Percentiles rank a stretch among this genome's conserved stretches.
Evolutionary conservation across 2,888 invertebrate genomes (phyloP).

Genomic region (Polydesmus complanatus): DNA sequence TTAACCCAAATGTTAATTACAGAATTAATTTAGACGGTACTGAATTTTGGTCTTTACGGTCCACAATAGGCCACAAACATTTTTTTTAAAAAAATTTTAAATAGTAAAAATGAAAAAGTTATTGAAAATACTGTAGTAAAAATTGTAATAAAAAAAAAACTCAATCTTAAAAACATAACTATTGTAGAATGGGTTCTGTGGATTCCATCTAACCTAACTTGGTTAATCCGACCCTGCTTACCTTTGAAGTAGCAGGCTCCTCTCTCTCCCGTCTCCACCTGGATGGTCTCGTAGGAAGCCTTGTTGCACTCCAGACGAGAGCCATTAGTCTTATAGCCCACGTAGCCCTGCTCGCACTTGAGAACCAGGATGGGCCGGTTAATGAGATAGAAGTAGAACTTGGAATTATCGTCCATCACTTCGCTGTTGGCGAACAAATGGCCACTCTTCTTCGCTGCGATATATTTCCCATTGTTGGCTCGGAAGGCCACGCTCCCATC

Average conservation of each 20-base stretch:
- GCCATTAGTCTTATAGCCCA: conserved; percentile 64
- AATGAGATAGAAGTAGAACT: conserved; percentile 85
- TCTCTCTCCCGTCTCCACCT: conserved; percentile 74
- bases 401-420: conserved; percentile 67
- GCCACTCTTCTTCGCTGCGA: conserved; percentile 87
- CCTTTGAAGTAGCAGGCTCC: conserved; percentile 86
- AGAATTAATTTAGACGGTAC: neutral
- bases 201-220: too few relatives aligned
- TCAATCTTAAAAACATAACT: too few relatives aligned
- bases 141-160: too few relatives aligned
- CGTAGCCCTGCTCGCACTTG: conserved; percentile 90
- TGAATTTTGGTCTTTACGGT: too few relatives aligned
- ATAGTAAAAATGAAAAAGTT: too few relatives aligned
- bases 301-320: conserved; percentile 89
- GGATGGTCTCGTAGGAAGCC: conserved; percentile 82
- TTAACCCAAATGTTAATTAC: neutral
- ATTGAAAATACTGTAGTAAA: too few relatives aligned
- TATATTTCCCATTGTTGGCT: conserved; percentile 85
- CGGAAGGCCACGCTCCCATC: conserved; percentile 84
- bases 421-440: conserved; percentile 77
- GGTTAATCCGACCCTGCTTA: too few relatives aligned
- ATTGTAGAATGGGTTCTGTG: too few relatives aligned
- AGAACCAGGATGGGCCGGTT: conserved; percentile 86
- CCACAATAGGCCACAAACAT: too few relatives aligned
- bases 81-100: too few relatives aligned